Conservation (phyloP, 1,140 invertebrate species). For the Harpegnathos saltator region DNA sequence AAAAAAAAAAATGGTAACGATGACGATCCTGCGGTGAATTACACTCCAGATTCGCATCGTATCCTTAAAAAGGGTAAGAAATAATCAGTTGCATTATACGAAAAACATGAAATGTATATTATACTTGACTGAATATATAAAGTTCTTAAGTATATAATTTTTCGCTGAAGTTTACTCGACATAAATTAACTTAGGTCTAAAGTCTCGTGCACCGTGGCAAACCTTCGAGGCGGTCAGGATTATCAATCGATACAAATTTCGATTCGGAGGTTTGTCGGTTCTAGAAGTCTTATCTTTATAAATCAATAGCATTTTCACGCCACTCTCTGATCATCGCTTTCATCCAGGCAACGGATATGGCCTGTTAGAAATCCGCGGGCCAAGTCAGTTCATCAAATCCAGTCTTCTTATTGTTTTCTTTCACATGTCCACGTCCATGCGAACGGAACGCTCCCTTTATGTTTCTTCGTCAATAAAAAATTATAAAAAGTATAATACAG, state of each 20-base stretch:
- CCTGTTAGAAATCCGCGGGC: neutral
- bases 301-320: constrained; percentile 57
- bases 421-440: neutral
- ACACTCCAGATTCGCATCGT: no score
- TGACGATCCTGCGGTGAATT: no score
- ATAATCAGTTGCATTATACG: constrained; percentile 55
- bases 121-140: constrained; percentile 77
- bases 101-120: constrained; percentile 78
- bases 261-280: constrained; percentile 64
- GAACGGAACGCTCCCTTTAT: constrained; percentile 12
- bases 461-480: constrained; percentile 69
- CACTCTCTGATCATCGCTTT: constrained; percentile 13
- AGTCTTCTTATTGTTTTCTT: neutral
- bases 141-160: constrained; percentile 71
- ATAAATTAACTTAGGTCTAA: constrained; percentile 76
- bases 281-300: constrained; percentile 48
- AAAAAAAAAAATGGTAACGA: no score
- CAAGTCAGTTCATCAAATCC: neutral
- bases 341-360: constrained; percentile 16
- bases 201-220: constrained; percentile 59
- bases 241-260: constrained; percentile 67
- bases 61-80: neutral
- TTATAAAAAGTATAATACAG: constrained; percentile 75
- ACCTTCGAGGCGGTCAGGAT: constrained; percentile 54
- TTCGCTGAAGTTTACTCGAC: constrained; percentile 62